These are phyloP conservation scores for Turdus rufiventris DNA, from an alignment of 2,113 vertebrate genomes.

Conservation along the genomic window DNA sequence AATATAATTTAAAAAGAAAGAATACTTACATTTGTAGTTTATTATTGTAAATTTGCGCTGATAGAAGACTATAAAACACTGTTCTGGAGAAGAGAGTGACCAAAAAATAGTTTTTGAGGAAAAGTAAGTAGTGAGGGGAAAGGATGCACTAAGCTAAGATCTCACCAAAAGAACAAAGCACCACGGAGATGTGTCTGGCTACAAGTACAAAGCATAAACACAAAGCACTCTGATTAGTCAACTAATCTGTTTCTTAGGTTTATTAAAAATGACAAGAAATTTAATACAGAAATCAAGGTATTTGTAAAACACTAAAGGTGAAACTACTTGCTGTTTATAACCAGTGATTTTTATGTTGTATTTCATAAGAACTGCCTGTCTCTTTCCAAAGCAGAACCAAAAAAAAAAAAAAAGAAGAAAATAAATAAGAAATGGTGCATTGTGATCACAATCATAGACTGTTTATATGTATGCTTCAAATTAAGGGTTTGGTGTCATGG, in stretches of 20 bases:
- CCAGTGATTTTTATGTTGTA: background rate
- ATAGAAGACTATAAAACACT: background rate
- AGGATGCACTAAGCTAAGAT: background rate
- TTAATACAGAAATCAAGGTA: conserved; percentile 41
- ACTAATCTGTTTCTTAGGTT: conserved; percentile 21
- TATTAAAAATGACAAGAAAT: conserved; percentile 57
- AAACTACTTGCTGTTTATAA: background rate
- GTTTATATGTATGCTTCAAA: conserved; percentile 72
- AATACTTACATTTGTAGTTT: background rate
- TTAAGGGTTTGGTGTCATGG: conserved; percentile 77
- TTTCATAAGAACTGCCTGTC: background rate
- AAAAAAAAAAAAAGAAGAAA: conserved; percentile 31
- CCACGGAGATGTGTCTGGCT: background rate
- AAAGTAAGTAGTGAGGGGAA: background rate
- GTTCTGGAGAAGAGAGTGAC: background rate
- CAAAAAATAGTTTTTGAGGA: background rate
- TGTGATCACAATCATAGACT: conserved; percentile 50
- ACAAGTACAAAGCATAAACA: background rate
- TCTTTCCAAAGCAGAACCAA: conserved; percentile 14
- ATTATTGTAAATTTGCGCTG: background rate
- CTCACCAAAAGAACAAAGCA: background rate
- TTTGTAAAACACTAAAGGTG: conserved; percentile 29
- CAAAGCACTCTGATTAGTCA: conserved; percentile 37
- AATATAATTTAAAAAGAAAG: background rate
- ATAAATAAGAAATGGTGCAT: conserved; percentile 56